Evolutionary conservation across 2,888 invertebrate species (phyloP).

Genomic region (Loripinus fragilis): DNA sequence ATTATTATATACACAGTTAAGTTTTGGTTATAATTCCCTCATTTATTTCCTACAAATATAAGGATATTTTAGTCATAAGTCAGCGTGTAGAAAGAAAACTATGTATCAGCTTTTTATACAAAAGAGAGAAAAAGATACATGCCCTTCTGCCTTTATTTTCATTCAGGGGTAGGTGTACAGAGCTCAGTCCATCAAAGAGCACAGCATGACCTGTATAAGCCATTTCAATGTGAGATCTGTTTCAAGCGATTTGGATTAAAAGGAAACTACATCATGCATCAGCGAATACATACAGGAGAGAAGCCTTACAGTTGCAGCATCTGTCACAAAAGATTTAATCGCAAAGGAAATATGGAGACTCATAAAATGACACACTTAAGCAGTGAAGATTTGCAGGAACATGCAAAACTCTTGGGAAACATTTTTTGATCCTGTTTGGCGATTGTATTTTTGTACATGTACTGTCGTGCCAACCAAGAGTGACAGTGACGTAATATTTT

Average conservation of each 20-base stretch:
- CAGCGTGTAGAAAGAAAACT: too few relatives aligned
- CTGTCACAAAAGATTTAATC: background rate
- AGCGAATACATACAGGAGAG: background rate
- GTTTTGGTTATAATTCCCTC: too few relatives aligned
- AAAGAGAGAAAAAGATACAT: too few relatives aligned
- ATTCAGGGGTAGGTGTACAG: too few relatives aligned
- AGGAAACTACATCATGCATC: background rate
- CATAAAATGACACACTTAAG: constrained; percentile 3
- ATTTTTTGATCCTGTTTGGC: background rate
- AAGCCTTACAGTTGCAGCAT: background rate
- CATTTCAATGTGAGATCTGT: background rate
- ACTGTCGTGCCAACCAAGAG: too few relatives aligned
- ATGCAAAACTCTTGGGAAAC: background rate
- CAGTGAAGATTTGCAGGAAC: background rate
- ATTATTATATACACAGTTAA: too few relatives aligned
- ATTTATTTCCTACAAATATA: too few relatives aligned
- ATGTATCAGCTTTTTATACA: too few relatives aligned
- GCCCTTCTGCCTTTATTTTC: too few relatives aligned
- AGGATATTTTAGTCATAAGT: too few relatives aligned
- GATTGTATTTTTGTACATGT: background rate
- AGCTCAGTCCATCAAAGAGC: too few relatives aligned
- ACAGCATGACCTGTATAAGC: background rate
- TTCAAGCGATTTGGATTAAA: background rate
- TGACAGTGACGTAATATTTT: too few relatives aligned
- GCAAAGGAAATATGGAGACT: constrained; percentile 7